A percentile compares a stretch with the other conserved stretches of the same genome.
phyloP scores from a whole-genome alignment of 2,888 invertebrate genomes.

The Melipona beecheii region DNA sequence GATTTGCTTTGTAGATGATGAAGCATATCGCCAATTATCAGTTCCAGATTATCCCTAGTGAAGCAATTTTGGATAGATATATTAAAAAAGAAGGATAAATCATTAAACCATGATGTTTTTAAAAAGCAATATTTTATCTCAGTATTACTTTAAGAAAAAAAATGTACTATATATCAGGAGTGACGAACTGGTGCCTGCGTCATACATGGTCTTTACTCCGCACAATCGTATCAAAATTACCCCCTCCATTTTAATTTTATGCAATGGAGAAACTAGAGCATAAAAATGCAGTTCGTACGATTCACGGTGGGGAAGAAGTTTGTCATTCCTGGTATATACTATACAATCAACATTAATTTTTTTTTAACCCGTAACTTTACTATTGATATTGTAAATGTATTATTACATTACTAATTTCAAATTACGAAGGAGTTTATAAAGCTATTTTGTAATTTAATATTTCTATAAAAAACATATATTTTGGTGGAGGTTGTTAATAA shows the following conservation, averaged over 20 bases:
- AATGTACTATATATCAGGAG: constrained; percentile 10
- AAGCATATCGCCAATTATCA: constrained; percentile 95
- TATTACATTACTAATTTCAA: constrained; percentile 22
- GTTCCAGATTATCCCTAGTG: constrained; percentile 93
- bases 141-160: constrained; percentile 40
- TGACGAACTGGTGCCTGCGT: background rate
- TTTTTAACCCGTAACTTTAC: background rate
- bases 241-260: background rate
- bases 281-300: no score
- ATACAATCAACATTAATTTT: background rate
- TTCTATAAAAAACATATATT: constrained; percentile 37
- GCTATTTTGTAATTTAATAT: constrained; percentile 27
- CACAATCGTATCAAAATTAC: background rate
- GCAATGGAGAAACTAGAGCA: no score
- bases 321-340: background rate
- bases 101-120: background rate
- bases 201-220: background rate
- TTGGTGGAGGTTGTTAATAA: constrained; percentile 21
- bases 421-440: constrained; percentile 9
- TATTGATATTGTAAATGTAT: constrained; percentile 15
- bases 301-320: background rate
- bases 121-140: background rate
- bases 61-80: constrained; percentile 91
- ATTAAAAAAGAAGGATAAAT: constrained; percentile 87
- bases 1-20: constrained; percentile 99